Evolutionary conservation across 2,888 invertebrate genomes (phyloP).

Genomic region (Drosophila affinis): DNA sequence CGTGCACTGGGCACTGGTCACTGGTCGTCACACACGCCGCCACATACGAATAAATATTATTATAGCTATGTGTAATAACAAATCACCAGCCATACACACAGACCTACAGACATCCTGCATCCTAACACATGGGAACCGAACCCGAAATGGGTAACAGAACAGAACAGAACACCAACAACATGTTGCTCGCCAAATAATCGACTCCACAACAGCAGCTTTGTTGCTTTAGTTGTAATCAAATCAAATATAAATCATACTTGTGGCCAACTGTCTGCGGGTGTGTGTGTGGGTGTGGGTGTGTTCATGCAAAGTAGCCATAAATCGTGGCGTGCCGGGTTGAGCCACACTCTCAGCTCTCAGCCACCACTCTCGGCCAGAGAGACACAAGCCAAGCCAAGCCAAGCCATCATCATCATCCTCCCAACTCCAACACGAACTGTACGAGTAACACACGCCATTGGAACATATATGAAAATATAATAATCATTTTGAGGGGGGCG

Average conservation of each 20-base stretch:
- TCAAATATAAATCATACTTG: slow-evolving; percentile 76
- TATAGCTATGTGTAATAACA: slow-evolving; percentile 71
- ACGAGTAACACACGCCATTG: slow-evolving; percentile 60
- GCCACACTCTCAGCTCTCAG: slow-evolving; percentile 47
- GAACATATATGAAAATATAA: slow-evolving; percentile 46
- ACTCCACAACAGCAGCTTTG: slow-evolving; percentile 38
- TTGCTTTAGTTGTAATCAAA: slow-evolving; percentile 73
- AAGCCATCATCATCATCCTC: slow-evolving; percentile 17
- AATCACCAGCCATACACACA: slow-evolving; percentile 56
- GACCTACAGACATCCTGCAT: slow-evolving; percentile 11
- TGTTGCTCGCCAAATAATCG: slow-evolving; percentile 32
- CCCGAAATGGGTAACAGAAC: neutral
- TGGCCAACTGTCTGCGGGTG: slow-evolving; percentile 39
- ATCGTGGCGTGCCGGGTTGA: slow-evolving; percentile 59
- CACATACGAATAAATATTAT: slow-evolving; percentile 64
- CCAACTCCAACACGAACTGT: slow-evolving; percentile 28
- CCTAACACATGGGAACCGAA: slow-evolving; percentile 2
- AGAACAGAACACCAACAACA: slow-evolving; percentile 39
- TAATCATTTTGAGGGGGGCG: slow-evolving; percentile 39
- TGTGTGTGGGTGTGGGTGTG: neutral
- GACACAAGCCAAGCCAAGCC: slow-evolving; percentile 10
- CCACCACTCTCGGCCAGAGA: slow-evolving; percentile 33
- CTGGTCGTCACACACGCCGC: slow-evolving; percentile 14
- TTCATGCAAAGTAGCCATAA: slow-evolving; percentile 74
- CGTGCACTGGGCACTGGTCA: neutral